Base-by-base conservation (phyloP, 2,888 invertebrate genomes). In the Thecocarcelia acutangulata region DNA sequence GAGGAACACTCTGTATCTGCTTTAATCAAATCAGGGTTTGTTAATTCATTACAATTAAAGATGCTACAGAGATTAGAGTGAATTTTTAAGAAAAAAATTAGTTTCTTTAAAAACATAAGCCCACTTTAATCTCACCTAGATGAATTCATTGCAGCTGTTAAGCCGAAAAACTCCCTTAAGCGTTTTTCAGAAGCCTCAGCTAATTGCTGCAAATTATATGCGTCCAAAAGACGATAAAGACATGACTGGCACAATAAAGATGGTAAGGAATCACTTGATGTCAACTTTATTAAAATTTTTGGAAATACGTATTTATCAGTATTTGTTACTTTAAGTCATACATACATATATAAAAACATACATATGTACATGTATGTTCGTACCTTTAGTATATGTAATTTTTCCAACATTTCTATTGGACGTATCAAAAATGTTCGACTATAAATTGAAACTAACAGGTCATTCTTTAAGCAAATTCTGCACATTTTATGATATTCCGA, bases 171-270 rank as follows among this genome's bases (percentile, higher is more conserved):
- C 24, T 88, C 86, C 52, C 85, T 86, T 56, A 89, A 69, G 13
- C 87, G 85, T 17, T 83, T 83, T 37, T 89, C 89, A 0, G 89
- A 88, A 6, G 86, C 85, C 76, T 88, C 88, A 11, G 87, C 87
- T 13, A 88, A 85, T 68, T 88, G 86, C 46, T 88, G 87, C 2
- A 89, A 84, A 81, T 88, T 88, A 69, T 86, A 89, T 1, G 89
- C 87, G 74, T 88, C 87, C 28, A 87, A 83, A 5, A 89, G 78
- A 8, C 88, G 87, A 80, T 87, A 87, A 4, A 88, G 78, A 73
- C 89, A 89, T 19, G 88, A 86, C 61, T 86, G 86, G 46, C 89
- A 89, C 42, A 89, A 77, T 37, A 85, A 83, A n/a, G 86, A 81
- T 13, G 89, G 88, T 33, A 89, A 83, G 69, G 84, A 86, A 59